Evolutionary conservation across 1,140 invertebrate genomes (phyloP), one percentile per base, ranked within the genome.

Genomic region (Pantala flavescens): DNA sequence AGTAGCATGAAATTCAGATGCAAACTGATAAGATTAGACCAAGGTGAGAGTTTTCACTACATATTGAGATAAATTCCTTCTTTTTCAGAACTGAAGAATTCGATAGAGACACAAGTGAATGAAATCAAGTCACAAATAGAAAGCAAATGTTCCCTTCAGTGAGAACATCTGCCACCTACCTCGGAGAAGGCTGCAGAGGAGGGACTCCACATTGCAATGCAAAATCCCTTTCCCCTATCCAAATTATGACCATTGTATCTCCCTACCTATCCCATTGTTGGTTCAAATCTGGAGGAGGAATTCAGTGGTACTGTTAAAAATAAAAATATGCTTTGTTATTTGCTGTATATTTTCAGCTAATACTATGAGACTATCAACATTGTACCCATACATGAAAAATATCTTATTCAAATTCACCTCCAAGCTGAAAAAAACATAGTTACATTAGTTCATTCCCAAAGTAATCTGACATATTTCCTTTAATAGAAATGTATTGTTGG

Each of bases 111-210:
- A 81, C 93, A 95, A 89, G 93, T 96, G 84, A 96, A 91, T 85
- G 94, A 96, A 87, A 86, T 96, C 83, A 96, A 95, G 86, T 90
- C 93, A 81, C 93, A 95, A 86, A 93, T 96, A 83, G 94, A 96
- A 88, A 94, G 91, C 86, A 95, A 93, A 87, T 96, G 93, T 86
- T 91, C 90, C 81, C 89, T 94, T 86, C 93, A 95, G 91, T 94
- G 49, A 63, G 49, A 63, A 21, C 49, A 14, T 63, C 49, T 63
- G 49, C 49, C 49, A 19, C 49, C 49, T 63, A 63, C 49, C 49
- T 63, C 49, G 49, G n/a, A 63, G 49, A 63, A 19, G 49, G 49
- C 49, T 63, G 49, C 49, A 19, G 49, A 63, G 49, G 49, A 63
- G 49, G 49, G 49, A 63, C n/a, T 63, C 49, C 49, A 63, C 49